Conservation (phyloP, 2,797 vertebrate species). For the Sebastes melanostomus region DNA sequence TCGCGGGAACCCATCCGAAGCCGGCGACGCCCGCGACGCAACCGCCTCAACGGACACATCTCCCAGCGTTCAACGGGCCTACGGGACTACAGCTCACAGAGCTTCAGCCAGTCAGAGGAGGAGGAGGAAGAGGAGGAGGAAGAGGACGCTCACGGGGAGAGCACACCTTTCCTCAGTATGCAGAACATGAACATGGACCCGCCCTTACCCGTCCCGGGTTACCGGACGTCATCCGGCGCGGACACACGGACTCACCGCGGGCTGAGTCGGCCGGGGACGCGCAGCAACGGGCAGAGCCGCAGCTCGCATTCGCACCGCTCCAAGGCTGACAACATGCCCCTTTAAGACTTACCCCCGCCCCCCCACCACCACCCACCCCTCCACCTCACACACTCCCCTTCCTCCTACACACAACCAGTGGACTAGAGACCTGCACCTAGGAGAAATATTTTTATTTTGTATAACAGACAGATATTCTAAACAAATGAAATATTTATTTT, state of each 20-base stretch:
- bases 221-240: conserved; percentile 81
- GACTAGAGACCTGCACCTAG: conserved; percentile 88
- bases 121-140: conserved; percentile 89
- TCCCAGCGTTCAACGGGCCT: conserved; percentile 86
- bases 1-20: conserved; percentile 92
- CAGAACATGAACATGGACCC: conserved; percentile 88
- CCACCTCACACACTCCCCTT: conserved; percentile 64
- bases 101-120: conserved; percentile 93
- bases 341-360: conserved; percentile 82
- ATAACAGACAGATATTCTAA: conserved; percentile 99
- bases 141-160: conserved; percentile 87
- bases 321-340: conserved; percentile 90
- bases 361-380: conserved; percentile 43
- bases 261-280: conserved; percentile 85
- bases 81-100: conserved; percentile 93
- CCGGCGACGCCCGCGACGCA: conserved; percentile 87
- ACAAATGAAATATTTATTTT: conserved; percentile 99
- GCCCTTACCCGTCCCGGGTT: conserved; percentile 84
- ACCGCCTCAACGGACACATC: conserved; percentile 91
- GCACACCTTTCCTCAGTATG: conserved; percentile 97
- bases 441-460: conserved; percentile 99
- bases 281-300: conserved; percentile 87
- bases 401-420: conserved; percentile 75
- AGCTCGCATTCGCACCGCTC: conserved; percentile 82
- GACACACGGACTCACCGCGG: conserved; percentile 93